A percentile compares a stretch with the other conserved stretches of the same genome.
phyloP scores from a whole-genome alignment of 2,888 invertebrate species.

The Drosophila gaucha region DNA sequence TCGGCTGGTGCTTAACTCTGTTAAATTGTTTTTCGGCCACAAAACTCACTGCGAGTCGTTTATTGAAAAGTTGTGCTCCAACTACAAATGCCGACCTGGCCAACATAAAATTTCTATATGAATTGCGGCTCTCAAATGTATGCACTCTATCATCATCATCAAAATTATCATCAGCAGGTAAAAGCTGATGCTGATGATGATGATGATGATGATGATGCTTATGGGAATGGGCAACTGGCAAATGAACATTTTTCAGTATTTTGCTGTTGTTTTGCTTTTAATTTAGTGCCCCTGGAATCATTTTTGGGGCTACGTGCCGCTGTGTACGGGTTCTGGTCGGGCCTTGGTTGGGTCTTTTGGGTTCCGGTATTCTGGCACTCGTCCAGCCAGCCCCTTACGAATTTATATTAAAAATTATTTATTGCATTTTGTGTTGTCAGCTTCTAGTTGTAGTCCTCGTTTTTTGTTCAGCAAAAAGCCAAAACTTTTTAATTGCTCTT shows the following conservation, averaged over 20 bases:
- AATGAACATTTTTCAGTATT: slow-evolving; percentile 64
- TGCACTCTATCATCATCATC: slow-evolving; percentile 46
- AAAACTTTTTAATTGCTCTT: slow-evolving; percentile 65
- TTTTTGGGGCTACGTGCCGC: slow-evolving; percentile 45
- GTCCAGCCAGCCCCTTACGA: slow-evolving; percentile 68
- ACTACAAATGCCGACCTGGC: slow-evolving; percentile 31
- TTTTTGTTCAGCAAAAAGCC: slow-evolving; percentile 32
- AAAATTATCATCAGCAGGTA: not conserved
- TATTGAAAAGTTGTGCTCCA: slow-evolving; percentile 70
- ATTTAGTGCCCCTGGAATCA: slow-evolving; percentile 62
- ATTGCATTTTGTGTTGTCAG: slow-evolving; percentile 65
- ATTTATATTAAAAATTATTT: slow-evolving; percentile 81
- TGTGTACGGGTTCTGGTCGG: slow-evolving; percentile 1
- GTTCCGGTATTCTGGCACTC: slow-evolving; percentile 36
- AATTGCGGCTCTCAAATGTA: slow-evolving; percentile 39
- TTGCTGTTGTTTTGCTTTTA: slow-evolving; percentile 65
- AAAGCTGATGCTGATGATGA: slow-evolving; percentile 2
- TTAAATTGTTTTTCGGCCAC: slow-evolving; percentile 64
- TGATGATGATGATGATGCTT: slow-evolving; percentile 6
- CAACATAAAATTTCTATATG: slow-evolving; percentile 55
- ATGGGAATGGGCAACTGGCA: slow-evolving; percentile 40
- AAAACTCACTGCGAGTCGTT: slow-evolving; percentile 60
- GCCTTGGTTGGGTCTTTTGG: not conserved
- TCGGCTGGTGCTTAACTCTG: slow-evolving; percentile 1
- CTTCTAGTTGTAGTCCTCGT: slow-evolving; percentile 21